These are phyloP conservation scores for Rhodophaea formosa DNA, from an alignment of 2,888 invertebrate species.

Conservation along the genomic window DNA sequence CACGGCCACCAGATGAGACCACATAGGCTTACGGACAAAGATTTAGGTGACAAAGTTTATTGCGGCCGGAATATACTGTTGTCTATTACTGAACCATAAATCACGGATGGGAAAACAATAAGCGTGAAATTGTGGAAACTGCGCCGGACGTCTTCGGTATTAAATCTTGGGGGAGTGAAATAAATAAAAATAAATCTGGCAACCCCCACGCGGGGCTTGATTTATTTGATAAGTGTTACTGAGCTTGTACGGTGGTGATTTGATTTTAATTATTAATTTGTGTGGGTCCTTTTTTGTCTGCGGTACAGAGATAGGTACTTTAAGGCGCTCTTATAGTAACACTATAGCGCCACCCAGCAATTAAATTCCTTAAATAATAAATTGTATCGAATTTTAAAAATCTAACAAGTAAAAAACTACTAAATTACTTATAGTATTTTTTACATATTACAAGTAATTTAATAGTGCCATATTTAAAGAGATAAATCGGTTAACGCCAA, in stretches of 20 bases:
- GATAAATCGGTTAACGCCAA: too few species aligned
- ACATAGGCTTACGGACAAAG: constrained; percentile 74
- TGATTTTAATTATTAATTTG: constrained; percentile 51
- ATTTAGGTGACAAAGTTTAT: constrained; percentile 81
- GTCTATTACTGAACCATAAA: constrained; percentile 77
- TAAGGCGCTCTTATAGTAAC: neutral
- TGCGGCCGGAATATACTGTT: constrained; percentile 75
- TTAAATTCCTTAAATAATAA: too few species aligned
- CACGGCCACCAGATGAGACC: constrained; percentile 10
- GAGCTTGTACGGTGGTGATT: constrained; percentile 42
- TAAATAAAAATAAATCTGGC: constrained; percentile 80
- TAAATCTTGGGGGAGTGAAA: constrained; percentile 79
- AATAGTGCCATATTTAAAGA: too few species aligned
- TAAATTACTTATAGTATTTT: too few species aligned
- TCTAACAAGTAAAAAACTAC: too few species aligned
- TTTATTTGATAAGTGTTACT: constrained; percentile 60
- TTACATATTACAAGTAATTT: too few species aligned
- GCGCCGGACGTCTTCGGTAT: constrained; percentile 72
- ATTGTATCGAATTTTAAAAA: too few species aligned
- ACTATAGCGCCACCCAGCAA: too few species aligned
- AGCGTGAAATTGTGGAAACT: constrained; percentile 82
- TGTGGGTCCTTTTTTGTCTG: neutral
- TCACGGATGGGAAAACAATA: constrained; percentile 82
- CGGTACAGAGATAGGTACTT: neutral
- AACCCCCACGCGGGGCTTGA: constrained; percentile 70